These are phyloP conservation scores for Emydoidea blandingii DNA, from an alignment of 2,797 vertebrate species.

Conservation along the genomic window DNA sequence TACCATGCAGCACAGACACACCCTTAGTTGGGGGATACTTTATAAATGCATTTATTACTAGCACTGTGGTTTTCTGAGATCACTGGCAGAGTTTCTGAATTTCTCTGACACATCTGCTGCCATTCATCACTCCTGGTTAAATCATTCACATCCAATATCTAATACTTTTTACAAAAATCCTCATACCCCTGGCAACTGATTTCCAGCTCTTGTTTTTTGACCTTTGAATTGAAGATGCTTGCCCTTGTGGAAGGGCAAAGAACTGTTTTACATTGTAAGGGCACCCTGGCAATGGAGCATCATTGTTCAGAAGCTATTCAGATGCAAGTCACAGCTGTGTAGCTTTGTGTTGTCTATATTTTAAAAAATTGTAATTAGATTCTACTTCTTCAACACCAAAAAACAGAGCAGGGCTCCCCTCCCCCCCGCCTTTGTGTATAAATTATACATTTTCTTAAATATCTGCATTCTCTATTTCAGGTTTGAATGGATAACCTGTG, in stretches of 20 bases:
- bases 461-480: slow-evolving; percentile 80
- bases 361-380: slow-evolving; percentile 55
- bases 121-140: not conserved
- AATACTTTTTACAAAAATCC: not conserved
- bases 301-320: not conserved
- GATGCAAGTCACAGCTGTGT: slow-evolving; percentile 5
- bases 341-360: slow-evolving; percentile 49
- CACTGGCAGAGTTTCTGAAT: not conserved
- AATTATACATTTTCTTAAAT: slow-evolving; percentile 80
- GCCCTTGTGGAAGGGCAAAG: not conserved
- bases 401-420: slow-evolving; percentile 41
- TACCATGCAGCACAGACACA: not conserved
- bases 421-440: slow-evolving; percentile 74
- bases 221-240: not conserved
- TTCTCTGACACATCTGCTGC: not conserved
- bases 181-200: not conserved
- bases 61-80: not conserved
- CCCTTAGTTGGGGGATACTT: not conserved
- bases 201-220: not conserved
- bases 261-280: not conserved
- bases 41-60: not conserved
- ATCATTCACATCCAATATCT: not conserved
- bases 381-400: slow-evolving; percentile 21
- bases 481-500: slow-evolving; percentile 77
- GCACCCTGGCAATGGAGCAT: not conserved